Conservation (phyloP, 1,140 invertebrate species). For the Sminthurinus signatus region DNA sequence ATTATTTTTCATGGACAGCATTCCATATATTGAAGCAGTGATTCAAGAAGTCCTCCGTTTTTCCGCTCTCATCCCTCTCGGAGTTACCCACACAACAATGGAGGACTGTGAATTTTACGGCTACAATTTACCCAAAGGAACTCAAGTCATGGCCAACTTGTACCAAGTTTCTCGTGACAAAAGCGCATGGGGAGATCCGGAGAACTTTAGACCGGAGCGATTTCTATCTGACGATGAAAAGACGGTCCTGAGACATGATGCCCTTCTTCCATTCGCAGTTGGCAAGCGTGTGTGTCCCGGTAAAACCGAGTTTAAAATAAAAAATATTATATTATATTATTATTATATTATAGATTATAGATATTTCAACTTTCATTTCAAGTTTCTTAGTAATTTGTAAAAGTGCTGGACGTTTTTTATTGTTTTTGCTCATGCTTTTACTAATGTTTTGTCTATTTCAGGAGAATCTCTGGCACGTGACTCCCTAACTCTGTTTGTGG, state of each 20-base stretch:
- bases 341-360: too few species aligned
- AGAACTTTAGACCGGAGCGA: too few species aligned
- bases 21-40: background rate
- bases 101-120: conserved; percentile 19
- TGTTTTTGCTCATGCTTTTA: too few species aligned
- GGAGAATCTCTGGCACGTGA: conserved; percentile 55
- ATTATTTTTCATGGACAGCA: background rate
- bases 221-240: conserved; percentile 36
- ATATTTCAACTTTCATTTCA: too few species aligned
- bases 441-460: too few species aligned
- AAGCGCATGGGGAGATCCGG: too few species aligned
- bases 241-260: conserved; percentile 25
- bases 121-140: conserved; percentile 28
- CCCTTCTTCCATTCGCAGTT: conserved; percentile 44
- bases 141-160: conserved; percentile 22
- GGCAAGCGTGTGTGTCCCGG: too few species aligned
- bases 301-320: conserved; percentile 55
- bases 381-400: too few species aligned
- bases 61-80: background rate
- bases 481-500: conserved; percentile 22
- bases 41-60: background rate
- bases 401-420: too few species aligned
- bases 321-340: too few species aligned
- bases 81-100: conserved; percentile 17
- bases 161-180: conserved; percentile 44